A percentile compares a stretch with the other conserved stretches of the same genome.
These are phyloP conservation scores for Cercocebus atys DNA, from an alignment of 2,113 vertebrate genomes.

Conservation along the genomic window DNA sequence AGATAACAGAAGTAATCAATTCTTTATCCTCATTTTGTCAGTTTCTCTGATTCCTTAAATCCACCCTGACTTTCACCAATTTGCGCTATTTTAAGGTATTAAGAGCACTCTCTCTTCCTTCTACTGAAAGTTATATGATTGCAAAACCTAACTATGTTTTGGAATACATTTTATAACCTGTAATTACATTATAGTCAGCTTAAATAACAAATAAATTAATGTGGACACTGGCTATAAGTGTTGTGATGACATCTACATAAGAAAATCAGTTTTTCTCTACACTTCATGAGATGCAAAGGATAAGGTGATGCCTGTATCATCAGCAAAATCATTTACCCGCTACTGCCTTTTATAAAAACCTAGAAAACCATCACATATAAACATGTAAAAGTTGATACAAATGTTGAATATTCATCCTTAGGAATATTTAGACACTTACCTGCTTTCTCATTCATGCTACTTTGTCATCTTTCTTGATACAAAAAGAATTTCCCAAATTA, in stretches of 20 bases:
- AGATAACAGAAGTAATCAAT: not conserved
- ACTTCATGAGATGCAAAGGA: not conserved
- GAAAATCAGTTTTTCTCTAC: not conserved
- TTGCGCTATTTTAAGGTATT: not conserved
- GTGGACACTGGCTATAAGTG: not conserved
- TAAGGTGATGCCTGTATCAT: not conserved
- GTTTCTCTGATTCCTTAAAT: not conserved
- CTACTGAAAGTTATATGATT: no score
- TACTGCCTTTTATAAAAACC: not conserved
- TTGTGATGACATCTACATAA: no score
- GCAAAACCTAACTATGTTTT: not conserved
- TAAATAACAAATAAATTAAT: not conserved
- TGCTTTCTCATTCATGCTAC: not conserved
- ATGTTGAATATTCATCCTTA: not conserved
- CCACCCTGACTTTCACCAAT: not conserved
- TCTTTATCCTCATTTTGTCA: not conserved
- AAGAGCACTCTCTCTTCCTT: not conserved
- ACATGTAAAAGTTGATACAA: not conserved
- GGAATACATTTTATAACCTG: not conserved
- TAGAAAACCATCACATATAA: not conserved
- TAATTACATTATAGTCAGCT: not conserved
- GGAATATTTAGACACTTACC: not conserved
- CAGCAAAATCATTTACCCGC: not conserved
- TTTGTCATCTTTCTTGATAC: not conserved
- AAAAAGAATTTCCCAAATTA: no score